phyloP scores from a whole-genome alignment of 1,140 invertebrate species.

The Caenorhabditis brenneri region DNA sequence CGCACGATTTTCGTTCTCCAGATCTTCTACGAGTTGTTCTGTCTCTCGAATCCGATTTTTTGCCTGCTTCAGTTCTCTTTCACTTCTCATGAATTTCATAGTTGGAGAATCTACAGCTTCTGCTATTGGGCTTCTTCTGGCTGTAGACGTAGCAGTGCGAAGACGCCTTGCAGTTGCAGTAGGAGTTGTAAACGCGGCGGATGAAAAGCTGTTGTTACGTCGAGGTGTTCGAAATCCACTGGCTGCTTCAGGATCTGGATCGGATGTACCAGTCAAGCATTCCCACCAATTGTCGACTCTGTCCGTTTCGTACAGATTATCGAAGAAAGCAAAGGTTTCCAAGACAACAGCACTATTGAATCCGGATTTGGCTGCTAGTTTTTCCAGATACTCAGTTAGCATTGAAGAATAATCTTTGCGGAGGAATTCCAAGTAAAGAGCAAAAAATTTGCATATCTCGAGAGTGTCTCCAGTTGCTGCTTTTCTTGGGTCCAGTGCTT shows the following conservation, averaged over 20 bases:
- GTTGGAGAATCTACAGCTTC: constrained; percentile 15
- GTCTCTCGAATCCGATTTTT: not conserved
- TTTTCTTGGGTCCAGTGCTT: not conserved
- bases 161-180: not conserved
- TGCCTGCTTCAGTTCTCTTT: not conserved
- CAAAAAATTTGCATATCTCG: constrained; percentile 16
- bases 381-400: not conserved
- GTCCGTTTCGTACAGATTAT: not conserved
- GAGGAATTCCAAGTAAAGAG: not conserved
- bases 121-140: not conserved
- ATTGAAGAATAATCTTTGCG: not conserved
- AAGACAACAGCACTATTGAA: not conserved
- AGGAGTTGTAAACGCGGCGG: not conserved
- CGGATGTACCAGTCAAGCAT: not conserved
- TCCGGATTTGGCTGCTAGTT: not conserved
- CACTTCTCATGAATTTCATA: constrained; percentile 18
- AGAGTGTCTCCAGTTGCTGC: not conserved
- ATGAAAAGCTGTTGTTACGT: not conserved
- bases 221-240: not conserved
- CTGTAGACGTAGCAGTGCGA: not conserved
- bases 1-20: not conserved
- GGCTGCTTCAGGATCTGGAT: not conserved
- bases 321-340: not conserved
- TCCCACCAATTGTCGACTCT: not conserved
- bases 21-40: not conserved